phyloP scores from a whole-genome alignment of 2,888 invertebrate species.

The Argyra leucocephala region DNA sequence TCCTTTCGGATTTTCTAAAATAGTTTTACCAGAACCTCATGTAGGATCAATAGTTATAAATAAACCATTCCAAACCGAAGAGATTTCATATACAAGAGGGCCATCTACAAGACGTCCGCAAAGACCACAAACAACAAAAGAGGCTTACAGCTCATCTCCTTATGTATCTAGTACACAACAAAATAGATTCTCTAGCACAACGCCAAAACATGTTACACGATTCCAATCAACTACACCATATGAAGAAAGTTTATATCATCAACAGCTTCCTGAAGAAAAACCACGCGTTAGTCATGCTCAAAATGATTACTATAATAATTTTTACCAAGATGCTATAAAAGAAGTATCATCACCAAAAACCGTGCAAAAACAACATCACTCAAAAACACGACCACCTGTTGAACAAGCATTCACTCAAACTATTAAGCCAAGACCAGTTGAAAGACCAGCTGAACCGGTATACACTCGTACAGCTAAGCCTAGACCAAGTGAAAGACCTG shows the following conservation, averaged over 20 bases:
- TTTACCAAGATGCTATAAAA: constrained; percentile 35
- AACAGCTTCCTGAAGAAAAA: constrained; percentile 31
- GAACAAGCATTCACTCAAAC: not conserved
- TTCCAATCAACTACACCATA: constrained; percentile 28
- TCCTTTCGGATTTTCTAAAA: constrained; percentile 76
- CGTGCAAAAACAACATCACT: constrained; percentile 13
- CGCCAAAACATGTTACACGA: constrained; percentile 20
- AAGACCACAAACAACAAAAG: not conserved
- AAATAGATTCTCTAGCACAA: constrained; percentile 21
- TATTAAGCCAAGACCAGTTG: not conserved
- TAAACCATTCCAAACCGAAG: constrained; percentile 34
- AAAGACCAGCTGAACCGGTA: not conserved
- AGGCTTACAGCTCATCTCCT: not conserved
- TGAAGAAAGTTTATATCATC: constrained; percentile 27
- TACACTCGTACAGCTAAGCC: constrained; percentile 26
- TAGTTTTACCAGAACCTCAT: constrained; percentile 75
- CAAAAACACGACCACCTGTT: not conserved
- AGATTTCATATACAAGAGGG: constrained; percentile 11
- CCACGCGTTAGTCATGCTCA: constrained; percentile 27
- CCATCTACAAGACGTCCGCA: not conserved
- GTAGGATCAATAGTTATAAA: constrained; percentile 76
- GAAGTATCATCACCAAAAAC: constrained; percentile 37
- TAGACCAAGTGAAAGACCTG: not conserved
- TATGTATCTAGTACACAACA: not conserved
- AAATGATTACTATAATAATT: constrained; percentile 19